These are phyloP conservation scores for Hypsibius dujardini DNA, from an alignment of 1,140 invertebrate genomes.

Conservation along the genomic window DNA sequence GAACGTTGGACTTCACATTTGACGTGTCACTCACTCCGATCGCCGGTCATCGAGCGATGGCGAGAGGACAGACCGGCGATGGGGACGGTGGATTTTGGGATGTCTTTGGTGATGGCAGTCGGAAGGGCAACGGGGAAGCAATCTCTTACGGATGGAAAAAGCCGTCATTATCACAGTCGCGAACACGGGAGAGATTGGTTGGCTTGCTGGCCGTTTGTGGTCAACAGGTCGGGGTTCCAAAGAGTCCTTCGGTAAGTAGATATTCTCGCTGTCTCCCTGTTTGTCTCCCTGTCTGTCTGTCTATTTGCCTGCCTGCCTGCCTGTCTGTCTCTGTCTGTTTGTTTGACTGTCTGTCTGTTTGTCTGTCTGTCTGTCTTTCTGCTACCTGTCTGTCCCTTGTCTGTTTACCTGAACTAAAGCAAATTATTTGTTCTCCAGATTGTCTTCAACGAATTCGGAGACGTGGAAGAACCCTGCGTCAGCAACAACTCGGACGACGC, in stretches of 20 bases:
- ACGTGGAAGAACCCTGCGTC: background rate
- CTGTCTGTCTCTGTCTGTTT: too few species aligned
- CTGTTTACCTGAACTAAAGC: background rate
- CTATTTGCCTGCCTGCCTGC: too few species aligned
- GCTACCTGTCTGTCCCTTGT: too few species aligned
- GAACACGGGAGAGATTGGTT: conserved; percentile 80
- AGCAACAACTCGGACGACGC: conserved; percentile 4
- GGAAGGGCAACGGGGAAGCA: conserved; percentile 22
- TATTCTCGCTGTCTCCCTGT: too few species aligned
- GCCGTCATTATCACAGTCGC: conserved; percentile 62
- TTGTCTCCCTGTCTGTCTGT: too few species aligned
- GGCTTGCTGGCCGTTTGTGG: conserved; percentile 88
- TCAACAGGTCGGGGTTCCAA: conserved; percentile 79
- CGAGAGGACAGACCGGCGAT: conserved; percentile 18
- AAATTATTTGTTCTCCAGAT: conserved; percentile 22
- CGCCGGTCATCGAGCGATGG: conserved; percentile 49
- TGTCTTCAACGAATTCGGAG: conserved; percentile 17
- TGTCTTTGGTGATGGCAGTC: conserved; percentile 20
- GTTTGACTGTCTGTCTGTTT: too few species aligned
- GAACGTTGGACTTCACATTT: conserved; percentile 92
- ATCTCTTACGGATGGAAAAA: conserved; percentile 55
- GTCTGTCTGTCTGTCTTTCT: too few species aligned
- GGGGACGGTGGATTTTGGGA: conserved; percentile 17
- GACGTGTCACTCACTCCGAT: conserved; percentile 79
- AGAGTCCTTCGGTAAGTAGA: conserved; percentile 84